Base-by-base conservation (phyloP, 1,140 invertebrate species). In the Globodera rostochiensis region DNA sequence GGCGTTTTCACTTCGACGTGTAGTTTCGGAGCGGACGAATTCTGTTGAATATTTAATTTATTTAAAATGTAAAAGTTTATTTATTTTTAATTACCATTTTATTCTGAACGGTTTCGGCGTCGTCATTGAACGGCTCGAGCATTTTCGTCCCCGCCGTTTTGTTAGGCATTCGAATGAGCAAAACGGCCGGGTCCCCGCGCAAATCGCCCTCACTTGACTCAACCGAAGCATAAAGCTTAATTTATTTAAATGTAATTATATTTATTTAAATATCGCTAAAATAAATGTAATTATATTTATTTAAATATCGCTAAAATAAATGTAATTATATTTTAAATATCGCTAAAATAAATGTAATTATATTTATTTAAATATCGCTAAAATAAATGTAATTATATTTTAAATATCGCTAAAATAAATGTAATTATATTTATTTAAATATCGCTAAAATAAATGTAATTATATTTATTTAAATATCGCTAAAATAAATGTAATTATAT, bases 121-220 rank as follows among this genome's bases (percentile, higher is more conserved):
- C 57, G 19, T 15, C 11, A 64, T 64, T 13, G 0, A 19, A 2
- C 57, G 11, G 11, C 0, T 64, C 57, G 19, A n/a, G 5, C 57
- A 6, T 64, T 15, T 13, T 64, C 57, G 5, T 64, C 57, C 1
- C 6, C 13, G 25, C 69, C 69, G 36, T 71, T 71, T 81, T 53
- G 66, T 74, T 64, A 3, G 79, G 66, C 74, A 75, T 45, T 45
- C 74, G 36, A 36, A 75, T 73, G 45, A 86, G 77, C 6, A 83
- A n/a, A 25, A 85, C 53, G 2, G 84, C 85, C n/a, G 84, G 74
- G 49, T 88, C 87, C 25, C 87, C 87, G 3, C 85, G 80, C 36
- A 88, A 73, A 70, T 88, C 87, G 25, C 87, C 87, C 70, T 88
- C 87, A 0, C 60, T 80, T 19, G 87, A 87, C 45, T 88, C 87